Evolutionary conservation across 2,888 invertebrate genomes (phyloP).

Genomic region (Lasioglossum oenotherae): DNA sequence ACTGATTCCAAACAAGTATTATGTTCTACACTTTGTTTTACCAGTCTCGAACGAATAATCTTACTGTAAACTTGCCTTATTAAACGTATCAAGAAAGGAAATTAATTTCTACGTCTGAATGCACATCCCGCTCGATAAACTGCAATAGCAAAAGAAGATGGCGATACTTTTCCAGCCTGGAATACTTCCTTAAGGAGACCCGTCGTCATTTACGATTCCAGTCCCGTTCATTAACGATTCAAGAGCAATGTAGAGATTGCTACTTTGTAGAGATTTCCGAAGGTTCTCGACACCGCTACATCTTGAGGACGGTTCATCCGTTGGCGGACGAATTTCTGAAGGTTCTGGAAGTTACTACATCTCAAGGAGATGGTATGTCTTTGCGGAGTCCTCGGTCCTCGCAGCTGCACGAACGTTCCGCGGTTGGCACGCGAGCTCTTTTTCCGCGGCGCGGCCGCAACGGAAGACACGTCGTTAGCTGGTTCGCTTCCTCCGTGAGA

Average conservation of each 20-base stretch:
- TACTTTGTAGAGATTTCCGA: background rate
- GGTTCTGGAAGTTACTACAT: background rate
- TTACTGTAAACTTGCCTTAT: no score
- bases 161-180: background rate
- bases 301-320: background rate
- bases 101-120: background rate
- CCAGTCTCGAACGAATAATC: background rate
- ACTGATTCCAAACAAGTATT: background rate
- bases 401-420: slow-evolving; percentile 49
- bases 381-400: slow-evolving; percentile 19
- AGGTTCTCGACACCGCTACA: background rate
- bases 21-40: background rate
- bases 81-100: no score
- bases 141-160: background rate
- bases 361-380: slow-evolving; percentile 34
- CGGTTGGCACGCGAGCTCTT: slow-evolving; percentile 52
- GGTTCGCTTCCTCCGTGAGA: slow-evolving; percentile 51
- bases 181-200: background rate
- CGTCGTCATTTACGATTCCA: background rate
- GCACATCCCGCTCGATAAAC: background rate
- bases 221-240: background rate
- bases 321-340: background rate
- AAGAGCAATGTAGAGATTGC: background rate
- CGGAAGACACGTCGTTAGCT: slow-evolving; percentile 52
- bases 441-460: slow-evolving; percentile 36